Evolutionary conservation across 1,140 invertebrate species (phyloP).

Genomic region (Pogonomyrmex californicus): DNA sequence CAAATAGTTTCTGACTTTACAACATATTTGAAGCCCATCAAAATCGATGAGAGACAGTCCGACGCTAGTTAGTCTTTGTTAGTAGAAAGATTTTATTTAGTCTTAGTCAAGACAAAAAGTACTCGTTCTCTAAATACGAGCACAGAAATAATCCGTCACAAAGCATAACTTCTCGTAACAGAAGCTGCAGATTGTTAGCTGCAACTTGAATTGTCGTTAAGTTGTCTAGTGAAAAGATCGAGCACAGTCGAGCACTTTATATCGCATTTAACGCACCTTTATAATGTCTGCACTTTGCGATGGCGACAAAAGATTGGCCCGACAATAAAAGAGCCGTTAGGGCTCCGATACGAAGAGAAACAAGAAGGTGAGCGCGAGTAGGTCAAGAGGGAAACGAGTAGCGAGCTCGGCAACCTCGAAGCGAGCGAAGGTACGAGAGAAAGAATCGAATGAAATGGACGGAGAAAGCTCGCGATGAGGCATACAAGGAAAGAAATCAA

Average conservation of each 20-base stretch:
- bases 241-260: slow-evolving; percentile 56
- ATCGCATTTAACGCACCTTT: slow-evolving; percentile 61
- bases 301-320: slow-evolving; percentile 60
- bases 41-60: too few species aligned
- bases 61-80: too few species aligned
- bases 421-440: neutral
- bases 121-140: neutral
- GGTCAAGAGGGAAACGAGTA: slow-evolving; percentile 33
- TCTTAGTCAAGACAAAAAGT: neutral
- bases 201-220: slow-evolving; percentile 50
- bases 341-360: slow-evolving; percentile 63
- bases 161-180: slow-evolving; percentile 15
- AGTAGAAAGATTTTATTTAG: neutral
- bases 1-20: too few species aligned
- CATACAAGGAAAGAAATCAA: slow-evolving; percentile 50
- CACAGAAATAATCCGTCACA: neutral
- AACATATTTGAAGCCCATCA: too few species aligned
- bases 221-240: slow-evolving; percentile 44
- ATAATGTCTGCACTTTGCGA: slow-evolving; percentile 58
- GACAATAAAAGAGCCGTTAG: slow-evolving; percentile 73
- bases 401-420: neutral
- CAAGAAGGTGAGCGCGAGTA: slow-evolving; percentile 39
- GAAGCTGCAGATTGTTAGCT: slow-evolving; percentile 54
- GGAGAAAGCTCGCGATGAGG: slow-evolving; percentile 29
- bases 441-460: slow-evolving; percentile 30